Evolutionary conservation across 2,113 vertebrate species (phyloP).

Genomic region (Serilophus lunatus): DNA sequence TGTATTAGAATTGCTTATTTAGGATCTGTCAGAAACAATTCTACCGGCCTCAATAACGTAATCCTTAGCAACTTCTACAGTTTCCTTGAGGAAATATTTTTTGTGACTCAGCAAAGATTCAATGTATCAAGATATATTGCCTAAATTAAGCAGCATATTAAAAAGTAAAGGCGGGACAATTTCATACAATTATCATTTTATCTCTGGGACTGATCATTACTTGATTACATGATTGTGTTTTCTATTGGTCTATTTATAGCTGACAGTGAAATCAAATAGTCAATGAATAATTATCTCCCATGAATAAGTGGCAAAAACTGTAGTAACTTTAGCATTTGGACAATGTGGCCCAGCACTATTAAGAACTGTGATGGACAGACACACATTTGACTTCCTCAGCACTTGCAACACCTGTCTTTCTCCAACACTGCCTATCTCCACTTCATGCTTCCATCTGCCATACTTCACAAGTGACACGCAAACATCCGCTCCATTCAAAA

Average conservation of each 20-base stretch:
- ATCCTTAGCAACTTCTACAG: constrained; percentile 35
- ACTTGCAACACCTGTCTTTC: neutral
- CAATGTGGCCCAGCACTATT: neutral
- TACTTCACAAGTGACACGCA: neutral
- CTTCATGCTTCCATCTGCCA: neutral
- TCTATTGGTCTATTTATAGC: neutral
- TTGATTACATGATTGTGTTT: neutral
- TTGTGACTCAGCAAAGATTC: constrained; percentile 18
- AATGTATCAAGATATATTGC: neutral
- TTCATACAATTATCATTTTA: constrained; percentile 48
- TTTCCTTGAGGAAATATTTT: constrained; percentile 32
- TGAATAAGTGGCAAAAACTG: neutral
- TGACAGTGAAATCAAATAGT: constrained; percentile 6
- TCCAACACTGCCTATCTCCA: neutral
- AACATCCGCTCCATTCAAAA: neutral
- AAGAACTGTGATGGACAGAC: neutral
- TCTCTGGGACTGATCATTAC: neutral
- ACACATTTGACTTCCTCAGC: neutral
- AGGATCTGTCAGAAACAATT: constrained; percentile 28
- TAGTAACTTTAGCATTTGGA: neutral
- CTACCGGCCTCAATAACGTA: neutral
- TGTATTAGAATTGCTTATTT: constrained; percentile 7
- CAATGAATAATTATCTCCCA: neutral
- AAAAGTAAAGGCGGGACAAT: constrained; percentile 50
- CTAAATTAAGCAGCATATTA: constrained; percentile 56